These are phyloP conservation scores for Agrotis ipsilon DNA, from an alignment of 2,888 invertebrate species.

Conservation along the genomic window DNA sequence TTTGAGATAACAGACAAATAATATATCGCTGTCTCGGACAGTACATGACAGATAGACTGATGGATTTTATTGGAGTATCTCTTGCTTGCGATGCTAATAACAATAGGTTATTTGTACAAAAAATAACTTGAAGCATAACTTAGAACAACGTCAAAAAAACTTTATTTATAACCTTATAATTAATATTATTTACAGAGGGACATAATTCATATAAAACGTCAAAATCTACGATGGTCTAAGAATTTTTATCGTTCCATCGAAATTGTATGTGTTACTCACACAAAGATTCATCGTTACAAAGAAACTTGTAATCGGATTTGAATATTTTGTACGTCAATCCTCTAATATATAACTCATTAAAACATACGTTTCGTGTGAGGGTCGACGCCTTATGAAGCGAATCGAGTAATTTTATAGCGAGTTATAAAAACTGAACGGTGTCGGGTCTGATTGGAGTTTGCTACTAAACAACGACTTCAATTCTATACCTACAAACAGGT, in stretches of 20 bases:
- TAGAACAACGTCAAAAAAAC: slow-evolving; percentile 23
- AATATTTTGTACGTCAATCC: slow-evolving; percentile 72
- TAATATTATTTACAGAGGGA: slow-evolving; percentile 52
- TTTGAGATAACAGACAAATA: slow-evolving; percentile 73
- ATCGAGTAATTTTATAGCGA: slow-evolving; percentile 76
- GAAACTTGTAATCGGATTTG: slow-evolving; percentile 65
- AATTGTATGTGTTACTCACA: slow-evolving; percentile 58
- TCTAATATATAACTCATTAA: slow-evolving; percentile 76
- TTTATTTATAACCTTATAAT: slow-evolving; percentile 55
- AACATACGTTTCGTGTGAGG: slow-evolving; percentile 68
- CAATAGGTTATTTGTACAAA: slow-evolving; percentile 43
- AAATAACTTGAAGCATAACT: slow-evolving; percentile 13
- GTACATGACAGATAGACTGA: slow-evolving; percentile 71
- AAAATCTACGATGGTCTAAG: slow-evolving; percentile 46
- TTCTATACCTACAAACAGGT: slow-evolving; percentile 2
- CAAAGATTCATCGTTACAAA: slow-evolving; percentile 53
- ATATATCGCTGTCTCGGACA: slow-evolving; percentile 71
- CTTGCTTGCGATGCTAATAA: slow-evolving; percentile 47
- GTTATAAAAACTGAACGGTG: slow-evolving; percentile 76
- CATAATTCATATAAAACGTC: slow-evolving; percentile 52
- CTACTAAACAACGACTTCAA: slow-evolving; percentile 59
- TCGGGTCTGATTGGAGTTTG: slow-evolving; percentile 52
- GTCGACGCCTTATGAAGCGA: slow-evolving; percentile 74
- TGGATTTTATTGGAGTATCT: slow-evolving; percentile 67
- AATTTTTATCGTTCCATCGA: slow-evolving; percentile 56